Base-by-base conservation (phyloP, 2,797 vertebrate genomes). In the Anas acuta region DNA sequence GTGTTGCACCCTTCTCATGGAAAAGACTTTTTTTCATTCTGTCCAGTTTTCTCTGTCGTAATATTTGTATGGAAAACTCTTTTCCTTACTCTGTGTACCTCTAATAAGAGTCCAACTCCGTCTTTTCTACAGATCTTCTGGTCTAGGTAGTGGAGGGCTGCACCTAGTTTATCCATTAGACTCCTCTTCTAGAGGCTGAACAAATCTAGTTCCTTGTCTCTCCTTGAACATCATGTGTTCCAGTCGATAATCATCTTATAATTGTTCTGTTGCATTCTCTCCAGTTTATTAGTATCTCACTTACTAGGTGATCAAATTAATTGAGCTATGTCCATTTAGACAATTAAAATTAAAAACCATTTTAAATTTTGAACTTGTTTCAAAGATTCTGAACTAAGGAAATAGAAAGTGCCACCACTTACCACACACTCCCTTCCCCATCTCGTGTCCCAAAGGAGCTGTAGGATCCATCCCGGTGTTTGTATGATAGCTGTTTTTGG, bases 391-490 rank as follows among this genome's bases (percentile, higher is more conserved):
- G 26, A 11, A 1, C 19, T 49, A 64, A 16, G 47, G 43, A 74
- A 82, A 91, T 12, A 47, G 20, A 15, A 93, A 66, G 7, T 60
- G 43, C n/a, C 5, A 23, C 60, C 58, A 61, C 98, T 98, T 79
- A 99, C 99, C 99, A 98, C 70, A 98, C 97, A 87, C 98, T 99
- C 61, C 98, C 99, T 86, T 98, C 97, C 33, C 96, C 93, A 2
- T 54, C 96, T 41, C 39, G 97, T 33, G 17, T 94, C 35, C 98
- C 98, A 79, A 99, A 99, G 26, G 98, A 97, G 25, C 98, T 98
- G 96, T 99, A 99, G 56, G 99, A 99, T 35, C 99, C 99, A 43
- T 99, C 98, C 1, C 8, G 7, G 35, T 98, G 98, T 92, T 98
- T 99, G 97, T 98, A 99, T 18, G 81, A 97, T 7, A 99, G 97